Conservation (phyloP, 92 coral and sea anemone species). For the Porites cylindrica region DNA sequence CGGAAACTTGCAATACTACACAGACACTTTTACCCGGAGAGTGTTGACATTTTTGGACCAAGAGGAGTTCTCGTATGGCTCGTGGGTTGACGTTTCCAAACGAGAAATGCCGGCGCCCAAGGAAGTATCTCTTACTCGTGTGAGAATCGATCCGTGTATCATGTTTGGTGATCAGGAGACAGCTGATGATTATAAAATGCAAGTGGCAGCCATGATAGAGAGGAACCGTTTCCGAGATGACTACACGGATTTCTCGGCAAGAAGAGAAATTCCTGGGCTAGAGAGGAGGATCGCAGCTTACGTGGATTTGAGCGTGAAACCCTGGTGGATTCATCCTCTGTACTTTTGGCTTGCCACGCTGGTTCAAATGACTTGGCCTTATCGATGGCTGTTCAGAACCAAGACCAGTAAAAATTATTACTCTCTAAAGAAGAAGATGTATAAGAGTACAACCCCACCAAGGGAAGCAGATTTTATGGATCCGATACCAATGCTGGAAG, state of each 20-base stretch:
- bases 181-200: slow-evolving; percentile 18
- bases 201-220: slow-evolving; percentile 44
- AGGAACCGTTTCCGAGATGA: slow-evolving; percentile 48
- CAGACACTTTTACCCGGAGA: slow-evolving; percentile 57
- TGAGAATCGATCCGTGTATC: slow-evolving; percentile 45
- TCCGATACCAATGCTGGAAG: not conserved
- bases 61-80: slow-evolving; percentile 29
- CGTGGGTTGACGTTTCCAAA: slow-evolving; percentile 26
- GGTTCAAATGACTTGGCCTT: not conserved
- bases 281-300: too few relatives aligned
- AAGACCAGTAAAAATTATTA: slow-evolving; percentile 21
- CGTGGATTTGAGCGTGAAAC: not conserved
- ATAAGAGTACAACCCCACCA: slow-evolving; percentile 49
- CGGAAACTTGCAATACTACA: slow-evolving; percentile 64
- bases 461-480: slow-evolving; percentile 41
- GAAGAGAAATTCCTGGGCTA: too few relatives aligned
- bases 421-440: slow-evolving; percentile 41
- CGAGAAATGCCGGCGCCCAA: slow-evolving; percentile 53
- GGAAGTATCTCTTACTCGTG: slow-evolving; percentile 26
- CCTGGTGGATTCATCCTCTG: slow-evolving; percentile 62
- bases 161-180: slow-evolving; percentile 40
- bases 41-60: slow-evolving; percentile 39
- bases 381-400: too few relatives aligned
- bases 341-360: slow-evolving; percentile 66
- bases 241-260: too few relatives aligned